A percentile compares a stretch with the other conserved stretches of the same genome.
Conservation (phyloP, 1,140 invertebrate species). For the Drosophila erecta region DNA sequence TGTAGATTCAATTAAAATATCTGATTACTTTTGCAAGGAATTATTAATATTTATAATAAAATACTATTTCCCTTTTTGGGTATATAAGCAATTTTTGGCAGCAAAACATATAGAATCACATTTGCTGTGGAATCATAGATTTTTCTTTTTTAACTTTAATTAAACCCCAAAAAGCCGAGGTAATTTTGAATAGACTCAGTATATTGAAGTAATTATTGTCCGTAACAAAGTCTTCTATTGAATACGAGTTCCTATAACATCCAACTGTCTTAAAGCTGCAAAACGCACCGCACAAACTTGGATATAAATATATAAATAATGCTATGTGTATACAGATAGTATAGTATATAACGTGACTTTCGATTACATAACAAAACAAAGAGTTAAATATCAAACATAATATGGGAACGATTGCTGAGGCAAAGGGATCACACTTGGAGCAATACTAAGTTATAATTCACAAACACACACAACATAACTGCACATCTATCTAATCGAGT, state of each 20-base stretch:
- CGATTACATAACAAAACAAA: conserved; percentile 56
- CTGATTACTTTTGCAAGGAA: background rate
- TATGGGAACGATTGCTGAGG: conserved; percentile 47
- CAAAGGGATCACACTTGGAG: conserved; percentile 68
- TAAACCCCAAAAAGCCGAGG: conserved; percentile 1
- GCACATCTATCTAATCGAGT: conserved; percentile 36
- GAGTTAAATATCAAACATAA: conserved; percentile 59
- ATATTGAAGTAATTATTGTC: conserved; percentile 24
- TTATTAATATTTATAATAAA: conserved; percentile 1
- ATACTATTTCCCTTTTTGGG: background rate
- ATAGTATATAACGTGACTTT: conserved; percentile 33
- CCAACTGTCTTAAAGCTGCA: conserved; percentile 8
- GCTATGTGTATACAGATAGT: conserved; percentile 21
- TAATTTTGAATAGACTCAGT: conserved; percentile 1
- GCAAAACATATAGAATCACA: background rate
- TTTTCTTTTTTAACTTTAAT: background rate
- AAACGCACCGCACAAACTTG: conserved; percentile 16
- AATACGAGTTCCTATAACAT: conserved; percentile 3
- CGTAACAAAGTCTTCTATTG: background rate
- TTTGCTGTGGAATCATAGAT: conserved; percentile 4
- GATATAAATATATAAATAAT: conserved; percentile 36
- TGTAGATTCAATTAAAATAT: background rate
- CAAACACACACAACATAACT: conserved; percentile 36
- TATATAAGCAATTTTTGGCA: background rate
- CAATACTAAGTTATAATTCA: conserved; percentile 59